Percentiles rank a stretch among this genome's conserved stretches.
phyloP scores from a whole-genome alignment of 2,113 vertebrate species.

The Cinclus mexicanus region DNA sequence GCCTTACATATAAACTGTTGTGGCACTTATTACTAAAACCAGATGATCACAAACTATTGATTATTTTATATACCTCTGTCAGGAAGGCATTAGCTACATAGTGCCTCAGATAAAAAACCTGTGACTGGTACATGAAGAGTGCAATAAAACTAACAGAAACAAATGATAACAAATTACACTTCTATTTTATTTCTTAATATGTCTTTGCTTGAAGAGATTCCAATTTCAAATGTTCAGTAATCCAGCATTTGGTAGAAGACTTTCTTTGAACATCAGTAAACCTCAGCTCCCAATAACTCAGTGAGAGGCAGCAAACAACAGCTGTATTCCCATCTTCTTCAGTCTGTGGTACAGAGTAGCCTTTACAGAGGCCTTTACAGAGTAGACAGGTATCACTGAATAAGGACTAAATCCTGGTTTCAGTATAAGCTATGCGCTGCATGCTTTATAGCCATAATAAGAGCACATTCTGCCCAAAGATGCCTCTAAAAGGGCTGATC shows the following conservation, averaged over 20 bases:
- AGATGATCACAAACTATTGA: conserved; percentile 49
- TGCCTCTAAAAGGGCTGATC: background rate
- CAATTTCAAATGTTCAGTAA: background rate
- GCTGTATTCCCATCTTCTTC: background rate
- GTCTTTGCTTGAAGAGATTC: background rate
- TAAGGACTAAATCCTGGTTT: background rate
- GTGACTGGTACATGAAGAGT: background rate
- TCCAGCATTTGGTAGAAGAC: background rate
- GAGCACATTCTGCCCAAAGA: background rate
- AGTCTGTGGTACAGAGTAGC: background rate
- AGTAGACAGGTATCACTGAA: background rate
- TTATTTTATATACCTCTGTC: background rate
- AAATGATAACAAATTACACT: background rate
- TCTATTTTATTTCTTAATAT: background rate
- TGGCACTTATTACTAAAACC: conserved; percentile 43
- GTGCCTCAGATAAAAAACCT: background rate
- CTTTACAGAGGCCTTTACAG: background rate
- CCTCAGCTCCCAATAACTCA: background rate
- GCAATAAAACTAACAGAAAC: background rate
- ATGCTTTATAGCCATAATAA: background rate
- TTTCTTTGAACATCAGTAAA: background rate
- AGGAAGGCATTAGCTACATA: background rate
- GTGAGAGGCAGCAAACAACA: background rate
- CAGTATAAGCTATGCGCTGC: background rate
- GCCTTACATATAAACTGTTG: conserved; percentile 7